phyloP scores from a whole-genome alignment of 2,797 vertebrate genomes.

The Anguilla pacifica region DNA sequence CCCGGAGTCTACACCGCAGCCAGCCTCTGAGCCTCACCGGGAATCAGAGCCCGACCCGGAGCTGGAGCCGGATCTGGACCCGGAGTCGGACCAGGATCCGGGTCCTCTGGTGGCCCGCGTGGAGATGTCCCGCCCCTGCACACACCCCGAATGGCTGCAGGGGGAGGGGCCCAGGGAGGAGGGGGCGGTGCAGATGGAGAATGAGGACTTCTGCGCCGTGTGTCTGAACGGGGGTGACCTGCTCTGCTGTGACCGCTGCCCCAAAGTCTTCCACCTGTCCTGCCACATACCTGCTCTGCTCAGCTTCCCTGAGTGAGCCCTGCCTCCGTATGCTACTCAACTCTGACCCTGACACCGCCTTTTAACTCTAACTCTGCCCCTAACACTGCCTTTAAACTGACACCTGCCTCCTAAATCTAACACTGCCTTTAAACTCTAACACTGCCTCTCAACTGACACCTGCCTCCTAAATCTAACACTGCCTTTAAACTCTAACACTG shows the following conservation, averaged over 20 bases:
- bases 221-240: conserved; percentile 82
- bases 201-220: conserved; percentile 81
- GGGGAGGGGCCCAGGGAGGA: conserved; percentile 59
- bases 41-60: conserved; percentile 35
- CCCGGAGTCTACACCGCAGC: conserved; percentile 51
- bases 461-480: no score
- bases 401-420: background rate
- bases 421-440: background rate
- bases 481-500: no score
- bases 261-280: conserved; percentile 82
- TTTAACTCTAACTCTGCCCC: background rate
- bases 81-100: conserved; percentile 63
- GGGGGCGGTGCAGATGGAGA: conserved; percentile 76
- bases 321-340: background rate
- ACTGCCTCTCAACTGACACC: no score
- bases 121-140: background rate
- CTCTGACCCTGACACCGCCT: no score
- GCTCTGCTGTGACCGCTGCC: conserved; percentile 79
- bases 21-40: conserved; percentile 53
- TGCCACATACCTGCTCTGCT: conserved; percentile 84
- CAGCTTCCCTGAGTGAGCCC: conserved; percentile 81
- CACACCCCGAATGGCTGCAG: background rate
- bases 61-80: conserved; percentile 60
- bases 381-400: background rate
- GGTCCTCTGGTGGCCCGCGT: background rate